phyloP scores from a whole-genome alignment of 2,888 invertebrate species.

The Scaptomyza reducta region DNA sequence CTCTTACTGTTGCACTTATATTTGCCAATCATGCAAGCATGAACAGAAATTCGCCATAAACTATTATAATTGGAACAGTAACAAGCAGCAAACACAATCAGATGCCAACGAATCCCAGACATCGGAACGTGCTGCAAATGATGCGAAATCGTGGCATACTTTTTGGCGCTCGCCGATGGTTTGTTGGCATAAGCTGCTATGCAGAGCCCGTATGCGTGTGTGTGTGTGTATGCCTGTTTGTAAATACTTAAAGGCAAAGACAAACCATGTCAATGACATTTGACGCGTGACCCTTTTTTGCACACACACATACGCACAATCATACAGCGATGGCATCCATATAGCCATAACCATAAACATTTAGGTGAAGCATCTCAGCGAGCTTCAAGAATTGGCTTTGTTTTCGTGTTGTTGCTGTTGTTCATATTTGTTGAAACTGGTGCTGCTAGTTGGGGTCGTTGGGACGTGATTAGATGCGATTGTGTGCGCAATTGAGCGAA shows the following conservation, averaged over 20 bases:
- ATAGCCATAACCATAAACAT: conserved; percentile 74
- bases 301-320: conserved; percentile 24
- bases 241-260: conserved; percentile 70
- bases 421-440: conserved; percentile 28
- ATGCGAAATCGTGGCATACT: conserved; percentile 74
- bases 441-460: conserved; percentile 61
- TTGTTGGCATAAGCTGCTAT: conserved; percentile 40
- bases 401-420: conserved; percentile 12
- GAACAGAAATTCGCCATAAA: conserved; percentile 38
- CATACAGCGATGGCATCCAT: conserved; percentile 40
- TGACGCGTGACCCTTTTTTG: conserved; percentile 77
- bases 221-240: conserved; percentile 43
- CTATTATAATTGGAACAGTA: conserved; percentile 52
- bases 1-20: too few relatives aligned
- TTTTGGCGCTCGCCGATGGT: conserved; percentile 43
- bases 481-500: conserved; percentile 79
- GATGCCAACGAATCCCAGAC: conserved; percentile 17
- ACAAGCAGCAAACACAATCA: conserved; percentile 14
- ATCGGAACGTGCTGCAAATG: conserved; percentile 58
- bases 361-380: conserved; percentile 55
- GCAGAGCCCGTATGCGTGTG: conserved; percentile 9
- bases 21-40: neutral
- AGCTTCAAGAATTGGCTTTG: conserved; percentile 36
- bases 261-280: conserved; percentile 79
- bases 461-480: conserved; percentile 77